Percentiles rank a stretch among this genome's conserved stretches.
Conservation (phyloP, 1,140 invertebrate species). For the Aradophagus sp. region DNA sequence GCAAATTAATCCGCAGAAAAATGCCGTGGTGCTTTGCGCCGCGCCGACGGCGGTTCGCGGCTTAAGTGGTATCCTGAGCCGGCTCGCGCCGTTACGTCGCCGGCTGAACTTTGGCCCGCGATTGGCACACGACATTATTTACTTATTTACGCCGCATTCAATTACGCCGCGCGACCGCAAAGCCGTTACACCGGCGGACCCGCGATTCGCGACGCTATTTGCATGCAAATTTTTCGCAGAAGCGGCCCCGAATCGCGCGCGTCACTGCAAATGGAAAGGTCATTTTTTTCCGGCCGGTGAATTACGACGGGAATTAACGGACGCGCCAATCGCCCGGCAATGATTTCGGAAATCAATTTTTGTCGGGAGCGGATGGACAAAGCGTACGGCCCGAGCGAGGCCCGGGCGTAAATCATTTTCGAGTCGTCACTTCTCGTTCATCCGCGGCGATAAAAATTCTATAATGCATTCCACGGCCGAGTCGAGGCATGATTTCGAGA, state of each 20-base stretch:
- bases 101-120: constrained; percentile 50
- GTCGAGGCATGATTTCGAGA: constrained; percentile 38
- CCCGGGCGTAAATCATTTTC: constrained; percentile 30
- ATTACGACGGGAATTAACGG: constrained; percentile 22
- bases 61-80: constrained; percentile 36
- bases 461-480: constrained; percentile 34
- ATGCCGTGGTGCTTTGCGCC: constrained; percentile 23
- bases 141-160: constrained; percentile 73
- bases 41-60: constrained; percentile 43
- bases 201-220: constrained; percentile 67
- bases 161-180: constrained; percentile 69
- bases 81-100: constrained; percentile 10
- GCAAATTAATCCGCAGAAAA: constrained; percentile 57
- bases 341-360: constrained; percentile 42
- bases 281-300: constrained; percentile 16
- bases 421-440: constrained; percentile 37
- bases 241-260: constrained; percentile 16
- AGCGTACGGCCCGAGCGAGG: background rate
- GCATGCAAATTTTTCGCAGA: constrained; percentile 66
- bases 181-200: constrained; percentile 63
- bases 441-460: constrained; percentile 42
- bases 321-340: constrained; percentile 10
- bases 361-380: constrained; percentile 18
- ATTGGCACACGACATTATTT: constrained; percentile 67
- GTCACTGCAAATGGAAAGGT: constrained; percentile 14